Conservation (phyloP, 1,140 invertebrate genomes). For the Agrypnia vestita region DNA sequence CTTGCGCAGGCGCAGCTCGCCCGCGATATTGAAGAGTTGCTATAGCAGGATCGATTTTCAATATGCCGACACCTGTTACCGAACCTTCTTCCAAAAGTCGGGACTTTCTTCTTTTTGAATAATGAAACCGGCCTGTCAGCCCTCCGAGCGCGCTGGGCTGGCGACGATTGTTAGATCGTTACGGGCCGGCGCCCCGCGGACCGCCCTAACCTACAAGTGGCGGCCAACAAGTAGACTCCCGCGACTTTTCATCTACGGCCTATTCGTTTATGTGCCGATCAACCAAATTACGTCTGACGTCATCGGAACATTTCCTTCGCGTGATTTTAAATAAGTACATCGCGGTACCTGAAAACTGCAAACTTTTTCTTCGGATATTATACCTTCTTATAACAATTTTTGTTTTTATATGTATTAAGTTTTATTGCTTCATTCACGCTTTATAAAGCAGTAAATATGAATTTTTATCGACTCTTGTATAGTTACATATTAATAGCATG, state of each 20-base stretch:
- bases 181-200: not conserved
- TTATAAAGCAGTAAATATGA: too few relatives aligned
- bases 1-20: conserved; percentile 49
- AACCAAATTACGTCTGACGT: not conserved
- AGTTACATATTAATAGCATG: too few relatives aligned
- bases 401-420: too few relatives aligned
- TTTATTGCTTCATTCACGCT: too few relatives aligned
- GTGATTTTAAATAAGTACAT: not conserved
- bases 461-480: too few relatives aligned
- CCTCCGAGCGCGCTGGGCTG: conserved; percentile 3
- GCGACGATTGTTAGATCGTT: conserved; percentile 20
- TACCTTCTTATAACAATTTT: too few relatives aligned
- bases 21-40: conserved; percentile 29
- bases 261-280: not conserved
- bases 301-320: not conserved
- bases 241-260: not conserved
- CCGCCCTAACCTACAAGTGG: not conserved
- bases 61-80: conserved; percentile 61
- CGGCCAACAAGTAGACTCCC: not conserved
- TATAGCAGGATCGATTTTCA: conserved; percentile 57
- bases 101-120: conserved; percentile 35
- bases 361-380: too few relatives aligned
- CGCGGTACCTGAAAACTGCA: too few relatives aligned
- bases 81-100: conserved; percentile 43
- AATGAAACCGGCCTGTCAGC: conserved; percentile 25